A percentile compares a stretch with the other conserved stretches of the same genome.
Conservation (phyloP, 2,888 invertebrate species). For the Coronaproctus castanopsis region DNA sequence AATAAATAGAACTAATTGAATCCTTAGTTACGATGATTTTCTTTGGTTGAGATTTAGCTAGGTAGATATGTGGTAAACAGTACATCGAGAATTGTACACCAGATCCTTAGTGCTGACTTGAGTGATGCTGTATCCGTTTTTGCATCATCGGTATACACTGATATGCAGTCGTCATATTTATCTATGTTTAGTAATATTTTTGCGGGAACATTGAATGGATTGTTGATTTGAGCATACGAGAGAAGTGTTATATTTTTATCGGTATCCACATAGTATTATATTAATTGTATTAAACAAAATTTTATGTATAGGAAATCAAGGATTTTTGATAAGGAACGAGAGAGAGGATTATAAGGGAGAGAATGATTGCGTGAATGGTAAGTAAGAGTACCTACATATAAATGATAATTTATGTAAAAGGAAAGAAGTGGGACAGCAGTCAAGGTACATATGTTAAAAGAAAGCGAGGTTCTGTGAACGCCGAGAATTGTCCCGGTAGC, state of each 20-base stretch:
- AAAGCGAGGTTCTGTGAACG: neutral
- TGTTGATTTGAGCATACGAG: neutral
- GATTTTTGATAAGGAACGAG: neutral
- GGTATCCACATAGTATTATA: neutral
- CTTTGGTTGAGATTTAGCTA: neutral
- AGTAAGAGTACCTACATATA: neutral
- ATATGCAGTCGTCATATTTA: neutral
- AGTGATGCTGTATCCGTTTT: neutral
- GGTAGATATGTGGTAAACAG: neutral
- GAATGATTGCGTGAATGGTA: neutral
- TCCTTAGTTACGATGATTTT: neutral
- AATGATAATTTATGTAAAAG: neutral
- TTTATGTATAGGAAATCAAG: neutral
- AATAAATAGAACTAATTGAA: neutral
- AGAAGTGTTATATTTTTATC: neutral
- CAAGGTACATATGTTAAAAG: neutral
- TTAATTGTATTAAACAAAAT: too few species aligned
- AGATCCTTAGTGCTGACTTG: neutral
- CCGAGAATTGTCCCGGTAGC: neutral
- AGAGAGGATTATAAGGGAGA: neutral
- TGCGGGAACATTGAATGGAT: neutral
- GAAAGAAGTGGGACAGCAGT: neutral
- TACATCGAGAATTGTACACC: neutral
- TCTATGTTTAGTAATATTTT: neutral
- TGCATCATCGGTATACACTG: neutral